These are phyloP conservation scores for Drosophila lacteicornis DNA, from an alignment of 1,140 invertebrate genomes.

Conservation along the genomic window DNA sequence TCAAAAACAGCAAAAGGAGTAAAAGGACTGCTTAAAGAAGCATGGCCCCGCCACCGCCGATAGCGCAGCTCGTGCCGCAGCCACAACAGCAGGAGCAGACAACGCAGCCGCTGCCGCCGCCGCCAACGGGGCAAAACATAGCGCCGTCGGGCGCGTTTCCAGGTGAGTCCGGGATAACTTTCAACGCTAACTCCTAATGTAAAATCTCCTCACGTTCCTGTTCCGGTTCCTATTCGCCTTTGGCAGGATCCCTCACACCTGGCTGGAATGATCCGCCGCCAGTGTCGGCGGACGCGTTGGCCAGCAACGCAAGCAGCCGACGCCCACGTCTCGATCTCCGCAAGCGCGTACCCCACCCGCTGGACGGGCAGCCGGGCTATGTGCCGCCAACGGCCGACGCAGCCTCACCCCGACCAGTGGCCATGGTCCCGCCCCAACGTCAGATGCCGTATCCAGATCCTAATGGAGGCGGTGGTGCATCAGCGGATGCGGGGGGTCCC, in stretches of 20 bases:
- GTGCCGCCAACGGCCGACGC: conserved; percentile 18
- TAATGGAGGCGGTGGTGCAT: neutral
- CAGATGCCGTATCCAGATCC: conserved; percentile 12
- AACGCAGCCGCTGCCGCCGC: conserved; percentile 40
- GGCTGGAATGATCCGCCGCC: conserved; percentile 83
- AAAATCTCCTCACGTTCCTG: no score
- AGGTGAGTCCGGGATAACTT: conserved; percentile 24
- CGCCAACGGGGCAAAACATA: conserved; percentile 59
- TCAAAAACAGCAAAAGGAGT: neutral
- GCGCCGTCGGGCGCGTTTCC: conserved; percentile 64
- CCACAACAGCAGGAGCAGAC: conserved; percentile 1
- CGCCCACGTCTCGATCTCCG: conserved; percentile 75
- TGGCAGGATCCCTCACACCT: conserved; percentile 69
- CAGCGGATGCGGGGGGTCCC: conserved; percentile 3
- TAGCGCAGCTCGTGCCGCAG: neutral
- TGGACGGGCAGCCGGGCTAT: conserved; percentile 42
- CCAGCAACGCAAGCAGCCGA: conserved; percentile 30
- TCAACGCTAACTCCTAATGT: neutral
- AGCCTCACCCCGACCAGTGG: conserved; percentile 38
- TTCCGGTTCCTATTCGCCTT: no score
- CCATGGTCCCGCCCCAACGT: conserved; percentile 54
- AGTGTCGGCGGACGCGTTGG: conserved; percentile 35
- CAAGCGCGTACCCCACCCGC: conserved; percentile 74
- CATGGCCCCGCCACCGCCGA: conserved; percentile 45
- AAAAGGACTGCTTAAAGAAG: conserved; percentile 1